These are phyloP conservation scores for Orchestia grillus DNA, from an alignment of 1,140 invertebrate species.

Conservation along the genomic window DNA sequence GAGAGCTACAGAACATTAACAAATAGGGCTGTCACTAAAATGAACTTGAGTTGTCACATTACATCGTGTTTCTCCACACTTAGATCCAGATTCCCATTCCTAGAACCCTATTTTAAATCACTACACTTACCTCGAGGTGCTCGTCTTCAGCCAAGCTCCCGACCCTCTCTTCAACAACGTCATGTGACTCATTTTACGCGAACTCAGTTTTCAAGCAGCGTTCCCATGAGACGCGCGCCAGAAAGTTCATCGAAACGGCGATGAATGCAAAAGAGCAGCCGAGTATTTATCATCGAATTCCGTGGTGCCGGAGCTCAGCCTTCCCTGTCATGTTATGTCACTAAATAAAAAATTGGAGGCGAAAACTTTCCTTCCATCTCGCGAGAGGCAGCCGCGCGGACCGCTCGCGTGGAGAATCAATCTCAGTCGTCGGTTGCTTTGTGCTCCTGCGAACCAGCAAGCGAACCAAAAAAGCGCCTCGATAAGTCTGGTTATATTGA, in stretches of 20 bases:
- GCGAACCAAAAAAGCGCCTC: neutral
- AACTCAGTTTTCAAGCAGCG: neutral
- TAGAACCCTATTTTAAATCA: neutral
- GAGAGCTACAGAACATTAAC: too few relatives aligned
- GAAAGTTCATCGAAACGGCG: neutral
- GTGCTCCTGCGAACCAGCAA: neutral
- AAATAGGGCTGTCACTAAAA: neutral
- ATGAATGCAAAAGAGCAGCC: slow-evolving; percentile 8
- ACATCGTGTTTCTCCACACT: neutral
- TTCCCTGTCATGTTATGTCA: slow-evolving; percentile 25
- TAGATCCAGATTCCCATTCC: neutral
- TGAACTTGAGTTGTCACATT: neutral
- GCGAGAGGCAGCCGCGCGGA: neutral
- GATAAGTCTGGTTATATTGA: neutral
- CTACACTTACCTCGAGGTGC: neutral
- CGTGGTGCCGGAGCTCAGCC: neutral
- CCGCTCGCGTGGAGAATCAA: neutral
- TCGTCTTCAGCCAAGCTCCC: neutral
- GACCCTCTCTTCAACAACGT: neutral
- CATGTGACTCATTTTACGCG: neutral
- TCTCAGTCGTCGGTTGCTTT: neutral
- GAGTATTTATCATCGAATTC: slow-evolving; percentile 1
- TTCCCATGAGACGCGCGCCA: neutral
- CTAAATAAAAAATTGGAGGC: neutral
- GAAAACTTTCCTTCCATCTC: neutral